A percentile compares a stretch with the other conserved stretches of the same genome.
phyloP scores from a whole-genome alignment of 1,140 invertebrate genomes.

The Micrasema minimum region DNA sequence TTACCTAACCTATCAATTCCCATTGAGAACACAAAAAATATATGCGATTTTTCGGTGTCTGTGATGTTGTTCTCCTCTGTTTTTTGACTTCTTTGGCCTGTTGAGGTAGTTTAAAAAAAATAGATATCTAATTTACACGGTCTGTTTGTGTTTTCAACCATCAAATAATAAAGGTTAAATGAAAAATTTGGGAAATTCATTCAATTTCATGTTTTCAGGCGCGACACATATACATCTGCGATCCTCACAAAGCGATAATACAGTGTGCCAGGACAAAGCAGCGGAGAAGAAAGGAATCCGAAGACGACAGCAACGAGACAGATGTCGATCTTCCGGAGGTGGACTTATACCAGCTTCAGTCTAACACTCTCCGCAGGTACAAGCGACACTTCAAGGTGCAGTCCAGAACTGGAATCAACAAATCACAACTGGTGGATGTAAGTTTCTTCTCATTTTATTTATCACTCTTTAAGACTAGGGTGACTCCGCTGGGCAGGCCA shows the following conservation, averaged over 20 bases:
- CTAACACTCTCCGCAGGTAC: conserved; percentile 91
- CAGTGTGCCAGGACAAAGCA: conserved; percentile 89
- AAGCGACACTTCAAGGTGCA: conserved; percentile 94
- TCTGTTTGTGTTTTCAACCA: no score
- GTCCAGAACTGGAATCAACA: conserved; percentile 90
- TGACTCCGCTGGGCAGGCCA: no score
- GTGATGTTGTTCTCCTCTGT: no score
- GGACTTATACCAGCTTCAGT: conserved; percentile 91
- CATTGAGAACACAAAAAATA: no score
- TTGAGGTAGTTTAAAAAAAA: no score
- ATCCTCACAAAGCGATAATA: conserved; percentile 94
- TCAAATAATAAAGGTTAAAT: no score
- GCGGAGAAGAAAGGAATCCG: conserved; percentile 88
- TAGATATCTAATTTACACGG: no score
- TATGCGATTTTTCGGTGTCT: no score
- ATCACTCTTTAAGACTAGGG: background rate
- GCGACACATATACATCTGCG: conserved; percentile 96
- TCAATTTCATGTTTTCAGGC: conserved; percentile 70
- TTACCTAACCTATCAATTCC: no score
- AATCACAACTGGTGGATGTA: conserved; percentile 95
- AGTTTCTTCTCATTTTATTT: conserved; percentile 62
- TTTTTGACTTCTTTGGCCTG: no score
- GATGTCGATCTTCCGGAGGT: conserved; percentile 91
- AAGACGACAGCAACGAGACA: conserved; percentile 90
- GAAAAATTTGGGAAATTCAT: no score